Evolutionary conservation across 1,140 invertebrate species (phyloP), one percentile per base, ranked within the genome.

Genomic region (Cydia pomonella): DNA sequence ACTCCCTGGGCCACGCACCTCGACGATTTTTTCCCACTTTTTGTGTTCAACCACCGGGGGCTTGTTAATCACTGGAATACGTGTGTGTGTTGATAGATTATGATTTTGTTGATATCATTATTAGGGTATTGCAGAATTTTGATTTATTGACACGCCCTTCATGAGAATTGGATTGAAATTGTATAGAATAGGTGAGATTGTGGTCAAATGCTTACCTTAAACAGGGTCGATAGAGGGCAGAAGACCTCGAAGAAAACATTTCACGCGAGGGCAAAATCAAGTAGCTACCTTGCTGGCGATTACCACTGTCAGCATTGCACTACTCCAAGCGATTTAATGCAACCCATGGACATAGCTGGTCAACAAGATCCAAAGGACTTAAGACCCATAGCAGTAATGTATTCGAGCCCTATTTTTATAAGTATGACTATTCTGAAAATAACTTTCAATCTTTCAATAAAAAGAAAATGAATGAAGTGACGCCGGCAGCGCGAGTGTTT

Each of bases 1-100:
- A 87, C 89, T 88, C 89, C 88, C 87, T 83, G 73, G 87, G 84
- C 80, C 83, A 75, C 83, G 79, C 76, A 76, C 73, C 80, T 78
- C 83, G 80, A 91, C 89, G 83, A 87, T 91, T 93, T 91, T 91
- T 92, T 79, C 81, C 83, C 87, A 89, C 85, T 88, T 86, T 84
- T 79, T 77, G 75, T 76, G 75, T 79, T 77, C 79, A 81, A 75
- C 82, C 80, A 74, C 77, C 76, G 71, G 89, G 83, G 91, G 80
- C 87, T 84, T 88, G 86, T 92, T 92, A 89, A 91, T 92, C 90
- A 92, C 86, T 77, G 82, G 76, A 78, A 83, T 80, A 80, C 73
- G 73, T 63, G 73, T 69, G 74, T 59, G 72, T 66, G 63, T 80
- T 76, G 78, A 82, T 78, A 76, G 77, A 79, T 79, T 75, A 76